Conservation (phyloP, 1,140 invertebrate species). For the Drusus annulatus region DNA sequence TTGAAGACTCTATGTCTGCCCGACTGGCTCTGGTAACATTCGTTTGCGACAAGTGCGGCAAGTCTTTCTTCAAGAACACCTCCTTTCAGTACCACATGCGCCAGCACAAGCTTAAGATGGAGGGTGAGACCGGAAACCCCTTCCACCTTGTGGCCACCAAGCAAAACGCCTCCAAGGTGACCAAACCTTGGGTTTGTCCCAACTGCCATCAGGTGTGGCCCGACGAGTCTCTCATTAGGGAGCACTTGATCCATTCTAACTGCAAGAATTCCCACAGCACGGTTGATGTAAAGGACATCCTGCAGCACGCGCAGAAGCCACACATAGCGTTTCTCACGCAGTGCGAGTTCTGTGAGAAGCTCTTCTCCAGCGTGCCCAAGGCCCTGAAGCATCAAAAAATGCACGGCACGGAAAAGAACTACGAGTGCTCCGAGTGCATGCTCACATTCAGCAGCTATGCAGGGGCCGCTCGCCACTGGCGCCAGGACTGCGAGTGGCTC, state of each 20-base stretch:
- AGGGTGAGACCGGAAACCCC: slow-evolving; percentile 63
- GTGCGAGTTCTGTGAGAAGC: slow-evolving; percentile 69
- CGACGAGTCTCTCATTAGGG: slow-evolving; percentile 62
- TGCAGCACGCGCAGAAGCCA: slow-evolving; percentile 65
- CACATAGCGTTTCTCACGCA: slow-evolving; percentile 61
- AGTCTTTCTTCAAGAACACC: slow-evolving; percentile 62
- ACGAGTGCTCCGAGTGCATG: slow-evolving; percentile 66
- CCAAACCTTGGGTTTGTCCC: slow-evolving; percentile 68
- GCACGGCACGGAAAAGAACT: slow-evolving; percentile 64
- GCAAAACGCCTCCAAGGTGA: slow-evolving; percentile 61
- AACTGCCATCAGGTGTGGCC: slow-evolving; percentile 69
- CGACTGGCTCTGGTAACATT: slow-evolving; percentile 1
- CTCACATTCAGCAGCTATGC: slow-evolving; percentile 65
- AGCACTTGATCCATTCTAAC: slow-evolving; percentile 59
- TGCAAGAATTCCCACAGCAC: slow-evolving; percentile 53
- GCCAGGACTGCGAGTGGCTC: slow-evolving; percentile 63
- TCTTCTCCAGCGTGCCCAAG: slow-evolving; percentile 67
- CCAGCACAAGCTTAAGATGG: slow-evolving; percentile 64
- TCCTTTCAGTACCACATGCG: slow-evolving; percentile 64
- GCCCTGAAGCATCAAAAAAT: slow-evolving; percentile 64
- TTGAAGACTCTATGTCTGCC: slow-evolving; percentile 46
- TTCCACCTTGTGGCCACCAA: slow-evolving; percentile 57
- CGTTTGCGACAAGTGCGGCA: slow-evolving; percentile 58
- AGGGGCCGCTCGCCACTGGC: slow-evolving; percentile 66
- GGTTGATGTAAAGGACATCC: slow-evolving; percentile 25